These are phyloP conservation scores for Panulirus ornatus DNA, from an alignment of 1,140 invertebrate genomes.

Conservation along the genomic window DNA sequence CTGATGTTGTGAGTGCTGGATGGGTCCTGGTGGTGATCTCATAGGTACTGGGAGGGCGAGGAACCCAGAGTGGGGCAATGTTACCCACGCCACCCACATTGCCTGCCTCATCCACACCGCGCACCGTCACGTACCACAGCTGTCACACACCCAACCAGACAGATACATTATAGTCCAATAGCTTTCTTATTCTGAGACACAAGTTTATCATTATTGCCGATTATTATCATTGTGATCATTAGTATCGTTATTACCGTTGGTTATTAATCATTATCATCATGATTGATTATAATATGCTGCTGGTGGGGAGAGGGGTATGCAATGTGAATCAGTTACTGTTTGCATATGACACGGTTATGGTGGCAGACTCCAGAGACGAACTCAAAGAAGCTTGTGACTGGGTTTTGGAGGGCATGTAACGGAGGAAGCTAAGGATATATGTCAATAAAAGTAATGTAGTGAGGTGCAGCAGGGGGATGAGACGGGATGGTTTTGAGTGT, in stretches of 20 bases:
- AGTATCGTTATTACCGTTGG: not conserved
- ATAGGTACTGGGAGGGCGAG: slow-evolving; percentile 76
- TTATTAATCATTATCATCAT: not conserved
- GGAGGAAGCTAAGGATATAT: no score
- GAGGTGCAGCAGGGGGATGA: no score
- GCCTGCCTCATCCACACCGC: slow-evolving; percentile 79
- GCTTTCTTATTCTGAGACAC: not conserved
- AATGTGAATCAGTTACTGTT: no score
- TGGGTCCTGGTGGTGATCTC: slow-evolving; percentile 74
- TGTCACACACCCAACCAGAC: slow-evolving; percentile 7
- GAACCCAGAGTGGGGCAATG: slow-evolving; percentile 80
- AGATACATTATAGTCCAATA: not conserved
- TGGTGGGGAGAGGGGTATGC: no score
- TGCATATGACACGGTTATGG: no score
- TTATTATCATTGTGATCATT: no score
- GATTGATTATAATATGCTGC: no score
- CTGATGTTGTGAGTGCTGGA: slow-evolving; percentile 71
- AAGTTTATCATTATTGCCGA: not conserved
- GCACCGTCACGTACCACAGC: slow-evolving; percentile 80
- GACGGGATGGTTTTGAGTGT: no score
- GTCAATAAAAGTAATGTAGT: no score
- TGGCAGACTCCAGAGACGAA: no score
- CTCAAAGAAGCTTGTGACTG: no score
- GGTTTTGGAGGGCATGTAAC: no score
- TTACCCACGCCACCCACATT: slow-evolving; percentile 81